Conservation (phyloP, 2,113 vertebrate species). For the Clarias gariepinus region DNA sequence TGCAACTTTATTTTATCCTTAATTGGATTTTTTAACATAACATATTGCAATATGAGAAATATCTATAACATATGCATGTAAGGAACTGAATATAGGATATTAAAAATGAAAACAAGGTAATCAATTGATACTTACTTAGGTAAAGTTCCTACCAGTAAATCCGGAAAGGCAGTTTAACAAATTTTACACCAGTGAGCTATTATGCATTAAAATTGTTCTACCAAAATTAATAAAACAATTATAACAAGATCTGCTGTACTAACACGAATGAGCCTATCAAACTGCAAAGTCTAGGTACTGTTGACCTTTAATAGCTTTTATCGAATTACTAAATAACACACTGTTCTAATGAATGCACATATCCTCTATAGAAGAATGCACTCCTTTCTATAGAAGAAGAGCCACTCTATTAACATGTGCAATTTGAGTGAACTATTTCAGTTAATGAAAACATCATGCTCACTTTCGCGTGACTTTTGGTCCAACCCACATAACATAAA, state of each 20-base stretch:
- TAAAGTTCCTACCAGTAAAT: conserved; percentile 34
- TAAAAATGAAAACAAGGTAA: conserved; percentile 30
- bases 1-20: conserved; percentile 27
- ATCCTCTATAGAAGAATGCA: neutral
- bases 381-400: neutral
- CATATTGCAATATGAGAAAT: conserved; percentile 20
- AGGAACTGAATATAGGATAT: neutral
- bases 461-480: too few species aligned
- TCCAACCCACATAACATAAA: neutral
- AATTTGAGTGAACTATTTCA: too few species aligned
- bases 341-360: neutral
- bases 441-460: too few species aligned
- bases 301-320: neutral
- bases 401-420: too few species aligned
- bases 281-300: neutral
- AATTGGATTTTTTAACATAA: conserved; percentile 20
- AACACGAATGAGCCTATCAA: conserved; percentile 25
- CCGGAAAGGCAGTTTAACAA: conserved; percentile 27
- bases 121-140: conserved; percentile 40
- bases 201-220: conserved; percentile 3
- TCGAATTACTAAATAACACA: neutral
- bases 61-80: conserved; percentile 9
- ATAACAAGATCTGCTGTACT: conserved; percentile 38
- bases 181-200: conserved; percentile 35
- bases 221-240: conserved; percentile 37